These are phyloP conservation scores for Meloidogyne floridensis DNA, from an alignment of 1,140 invertebrate genomes.

Conservation along the genomic window DNA sequence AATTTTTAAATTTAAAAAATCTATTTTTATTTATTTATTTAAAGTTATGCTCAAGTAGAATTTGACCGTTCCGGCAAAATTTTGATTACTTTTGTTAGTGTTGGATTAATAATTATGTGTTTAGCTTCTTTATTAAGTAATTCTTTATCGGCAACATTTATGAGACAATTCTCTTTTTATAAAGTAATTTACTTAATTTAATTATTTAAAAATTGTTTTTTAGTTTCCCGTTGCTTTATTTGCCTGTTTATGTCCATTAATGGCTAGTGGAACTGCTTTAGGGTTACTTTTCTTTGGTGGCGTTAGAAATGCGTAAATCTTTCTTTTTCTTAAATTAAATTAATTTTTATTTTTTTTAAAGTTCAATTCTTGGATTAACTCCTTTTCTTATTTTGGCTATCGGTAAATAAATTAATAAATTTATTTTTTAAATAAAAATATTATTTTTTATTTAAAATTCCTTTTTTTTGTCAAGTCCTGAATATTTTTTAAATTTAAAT, in stretches of 20 bases:
- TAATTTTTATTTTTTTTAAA: constrained; percentile 1
- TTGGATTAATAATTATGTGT: constrained; percentile 55
- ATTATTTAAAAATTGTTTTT: constrained; percentile 5
- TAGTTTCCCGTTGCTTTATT: constrained; percentile 46
- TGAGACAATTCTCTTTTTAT: constrained; percentile 43
- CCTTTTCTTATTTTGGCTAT: constrained; percentile 62
- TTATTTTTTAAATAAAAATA: constrained; percentile 9
- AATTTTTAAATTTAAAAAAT: not conserved
- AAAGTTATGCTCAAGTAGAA: constrained; percentile 43
- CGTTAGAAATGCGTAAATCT: constrained; percentile 41
- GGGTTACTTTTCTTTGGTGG: constrained; percentile 56
- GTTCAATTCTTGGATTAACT: constrained; percentile 55
- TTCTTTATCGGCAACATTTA: constrained; percentile 50
- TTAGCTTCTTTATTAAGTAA: constrained; percentile 44
- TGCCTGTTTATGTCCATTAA: constrained; percentile 55
- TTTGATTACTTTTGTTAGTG: constrained; percentile 44
- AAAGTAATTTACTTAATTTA: constrained; percentile 38
- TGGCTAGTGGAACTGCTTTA: constrained; percentile 58
- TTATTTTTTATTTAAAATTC: no score
- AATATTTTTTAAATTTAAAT: no score
- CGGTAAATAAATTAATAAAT: constrained; percentile 27
- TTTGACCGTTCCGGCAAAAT: constrained; percentile 46
- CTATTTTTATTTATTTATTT: not conserved
- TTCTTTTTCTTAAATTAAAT: constrained; percentile 38
- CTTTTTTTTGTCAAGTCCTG: no score